Conservation (phyloP, 1,140 invertebrate species). For the Bombus breviceps region DNA sequence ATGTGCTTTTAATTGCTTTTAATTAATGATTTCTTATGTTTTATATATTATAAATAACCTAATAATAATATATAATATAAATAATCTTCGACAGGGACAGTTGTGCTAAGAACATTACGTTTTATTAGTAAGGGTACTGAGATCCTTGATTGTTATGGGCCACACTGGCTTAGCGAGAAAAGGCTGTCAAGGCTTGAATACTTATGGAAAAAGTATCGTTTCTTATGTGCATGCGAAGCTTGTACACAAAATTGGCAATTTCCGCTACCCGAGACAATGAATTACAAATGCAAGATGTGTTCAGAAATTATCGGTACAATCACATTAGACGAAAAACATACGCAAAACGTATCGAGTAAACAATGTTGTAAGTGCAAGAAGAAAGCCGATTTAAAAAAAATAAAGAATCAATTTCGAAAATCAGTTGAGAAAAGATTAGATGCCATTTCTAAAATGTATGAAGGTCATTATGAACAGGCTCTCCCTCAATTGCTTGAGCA, state of each 20-base stretch:
- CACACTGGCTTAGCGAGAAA: conserved; percentile 81
- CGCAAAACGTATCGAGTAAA: neutral
- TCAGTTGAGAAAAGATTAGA: conserved; percentile 71
- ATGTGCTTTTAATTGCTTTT: neutral
- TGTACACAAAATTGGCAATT: conserved; percentile 83
- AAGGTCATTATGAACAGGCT: conserved; percentile 75
- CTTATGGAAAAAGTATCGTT: conserved; percentile 84
- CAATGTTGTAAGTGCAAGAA: conserved; percentile 63
- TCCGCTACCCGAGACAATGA: conserved; percentile 56
- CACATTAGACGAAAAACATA: neutral
- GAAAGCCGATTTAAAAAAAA: conserved; percentile 66
- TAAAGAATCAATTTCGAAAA: conserved; percentile 67
- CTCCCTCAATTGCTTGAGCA: conserved; percentile 75
- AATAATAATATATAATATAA: conserved; percentile 6
- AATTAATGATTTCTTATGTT: neutral
- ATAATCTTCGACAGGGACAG: conserved; percentile 73
- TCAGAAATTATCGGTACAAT: conserved; percentile 14
- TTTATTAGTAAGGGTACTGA: conserved; percentile 82
- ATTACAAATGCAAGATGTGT: conserved; percentile 68
- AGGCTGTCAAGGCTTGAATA: conserved; percentile 77
- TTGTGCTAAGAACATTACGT: conserved; percentile 82
- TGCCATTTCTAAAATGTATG: conserved; percentile 76
- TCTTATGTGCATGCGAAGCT: conserved; percentile 84
- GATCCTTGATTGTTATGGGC: conserved; percentile 86
- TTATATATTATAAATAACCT: too few relatives aligned